Evolutionary conservation across 2,797 vertebrate genomes (phyloP).

Genomic region (Geotrypetes seraphini): DNA sequence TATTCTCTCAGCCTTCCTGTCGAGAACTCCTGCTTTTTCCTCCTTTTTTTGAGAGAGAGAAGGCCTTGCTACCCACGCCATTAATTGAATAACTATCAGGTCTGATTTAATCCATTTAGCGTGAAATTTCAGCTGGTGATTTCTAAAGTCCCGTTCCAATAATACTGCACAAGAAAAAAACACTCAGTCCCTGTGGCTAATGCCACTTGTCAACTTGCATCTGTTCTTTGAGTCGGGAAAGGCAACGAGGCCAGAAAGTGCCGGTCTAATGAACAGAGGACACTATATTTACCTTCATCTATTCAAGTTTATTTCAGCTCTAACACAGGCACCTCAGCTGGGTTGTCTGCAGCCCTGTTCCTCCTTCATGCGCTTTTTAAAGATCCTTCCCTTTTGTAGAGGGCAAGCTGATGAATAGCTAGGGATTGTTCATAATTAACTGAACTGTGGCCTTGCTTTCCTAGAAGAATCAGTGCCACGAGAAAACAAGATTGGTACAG

Average conservation of each 20-base stretch:
- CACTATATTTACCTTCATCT: slow-evolving; percentile 11
- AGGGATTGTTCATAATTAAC: slow-evolving; percentile 2
- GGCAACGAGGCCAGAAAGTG: slow-evolving; percentile 19
- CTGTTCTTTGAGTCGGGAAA: slow-evolving; percentile 21
- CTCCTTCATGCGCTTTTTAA: not conserved
- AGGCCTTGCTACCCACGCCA: slow-evolving; percentile 20
- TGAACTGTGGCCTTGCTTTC: not conserved
- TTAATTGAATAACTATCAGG: slow-evolving; percentile 36
- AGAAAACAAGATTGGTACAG: not conserved
- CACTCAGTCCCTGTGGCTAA: slow-evolving; percentile 19
- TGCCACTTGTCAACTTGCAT: slow-evolving; percentile 29
- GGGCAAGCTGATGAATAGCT: slow-evolving; percentile 3
- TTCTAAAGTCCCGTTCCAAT: slow-evolving; percentile 20
- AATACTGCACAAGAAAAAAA: slow-evolving; percentile 26
- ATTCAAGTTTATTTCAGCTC: not conserved
- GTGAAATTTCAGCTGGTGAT: slow-evolving; percentile 32
- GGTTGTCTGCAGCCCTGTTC: not conserved
- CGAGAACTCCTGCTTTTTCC: slow-evolving; percentile 18
- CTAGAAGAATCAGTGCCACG: not conserved
- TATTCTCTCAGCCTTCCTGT: slow-evolving; percentile 2
- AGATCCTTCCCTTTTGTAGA: not conserved
- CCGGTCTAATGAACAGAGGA: slow-evolving; percentile 8
- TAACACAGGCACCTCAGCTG: slow-evolving; percentile 7
- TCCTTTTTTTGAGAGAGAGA: slow-evolving; percentile 19
- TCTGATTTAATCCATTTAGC: slow-evolving; percentile 35